These are phyloP conservation scores for Myzus persicae DNA, from an alignment of 1,140 invertebrate species.

Conservation along the genomic window DNA sequence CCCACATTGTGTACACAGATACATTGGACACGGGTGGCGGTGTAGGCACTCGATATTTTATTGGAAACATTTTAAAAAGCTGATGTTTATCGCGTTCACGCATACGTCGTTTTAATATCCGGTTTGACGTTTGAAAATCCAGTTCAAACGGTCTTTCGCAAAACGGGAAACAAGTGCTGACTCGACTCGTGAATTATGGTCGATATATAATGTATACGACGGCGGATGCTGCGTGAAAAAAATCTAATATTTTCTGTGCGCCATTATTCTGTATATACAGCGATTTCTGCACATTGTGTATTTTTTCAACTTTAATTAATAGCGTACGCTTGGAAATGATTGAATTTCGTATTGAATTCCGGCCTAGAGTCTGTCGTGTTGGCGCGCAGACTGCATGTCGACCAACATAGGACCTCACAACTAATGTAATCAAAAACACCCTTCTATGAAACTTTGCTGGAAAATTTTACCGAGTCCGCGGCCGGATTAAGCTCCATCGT, in stretches of 20 bases:
- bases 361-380: background rate
- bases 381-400: too few relatives aligned
- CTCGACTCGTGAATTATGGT: background rate
- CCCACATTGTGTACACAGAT: background rate
- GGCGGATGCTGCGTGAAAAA: background rate
- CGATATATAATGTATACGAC: background rate
- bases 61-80: background rate
- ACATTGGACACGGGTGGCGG: background rate
- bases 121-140: background rate
- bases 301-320: background rate
- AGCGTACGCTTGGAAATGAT: background rate
- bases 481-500: background rate
- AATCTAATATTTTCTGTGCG: background rate
- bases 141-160: background rate
- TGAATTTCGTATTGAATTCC: background rate
- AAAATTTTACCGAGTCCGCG: background rate
- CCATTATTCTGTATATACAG: background rate
- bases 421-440: background rate
- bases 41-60: background rate
- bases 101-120: constrained; percentile 1
- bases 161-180: background rate
- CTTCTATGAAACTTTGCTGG: background rate
- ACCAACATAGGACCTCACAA: background rate
- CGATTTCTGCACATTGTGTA: background rate
- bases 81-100: background rate